A percentile compares a stretch with the other conserved stretches of the same genome.
Evolutionary conservation across 2,797 vertebrate species (phyloP).

Genomic region (Bradypodion ventrale): DNA sequence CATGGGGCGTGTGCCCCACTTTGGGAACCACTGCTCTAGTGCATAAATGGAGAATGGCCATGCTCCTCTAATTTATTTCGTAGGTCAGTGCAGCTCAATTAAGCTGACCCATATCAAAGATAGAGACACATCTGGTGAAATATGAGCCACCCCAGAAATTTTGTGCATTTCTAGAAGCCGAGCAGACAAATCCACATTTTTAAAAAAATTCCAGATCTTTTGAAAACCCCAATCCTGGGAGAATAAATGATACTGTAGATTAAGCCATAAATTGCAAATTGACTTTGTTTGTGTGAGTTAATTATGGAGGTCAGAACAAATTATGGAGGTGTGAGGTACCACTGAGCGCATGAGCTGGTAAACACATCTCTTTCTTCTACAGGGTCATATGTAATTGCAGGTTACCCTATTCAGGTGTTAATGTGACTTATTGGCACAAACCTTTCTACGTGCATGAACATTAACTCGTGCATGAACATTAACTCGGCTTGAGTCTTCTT

Average conservation of each 20-base stretch:
- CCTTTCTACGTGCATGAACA: background rate
- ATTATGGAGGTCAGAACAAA: background rate
- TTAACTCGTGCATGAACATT: background rate
- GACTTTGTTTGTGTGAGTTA: background rate
- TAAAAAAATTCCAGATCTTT: background rate
- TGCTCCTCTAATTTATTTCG: no score
- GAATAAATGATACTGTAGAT: background rate
- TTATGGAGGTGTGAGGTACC: no score
- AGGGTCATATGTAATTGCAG: background rate
- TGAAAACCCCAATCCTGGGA: background rate
- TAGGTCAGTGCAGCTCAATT: background rate
- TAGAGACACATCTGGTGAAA: background rate
- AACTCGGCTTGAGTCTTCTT: background rate
- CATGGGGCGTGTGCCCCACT: no score
- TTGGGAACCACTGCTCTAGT: no score
- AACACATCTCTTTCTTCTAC: no score
- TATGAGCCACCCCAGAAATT: background rate
- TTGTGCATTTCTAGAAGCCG: background rate
- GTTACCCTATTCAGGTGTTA: background rate
- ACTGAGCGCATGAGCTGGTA: background rate
- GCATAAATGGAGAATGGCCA: no score
- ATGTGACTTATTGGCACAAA: conserved; percentile 1
- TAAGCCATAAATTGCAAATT: background rate
- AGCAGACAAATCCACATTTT: background rate
- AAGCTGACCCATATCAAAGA: background rate